Conservation (phyloP, 2,888 invertebrate genomes). For the Troilus luridus region DNA sequence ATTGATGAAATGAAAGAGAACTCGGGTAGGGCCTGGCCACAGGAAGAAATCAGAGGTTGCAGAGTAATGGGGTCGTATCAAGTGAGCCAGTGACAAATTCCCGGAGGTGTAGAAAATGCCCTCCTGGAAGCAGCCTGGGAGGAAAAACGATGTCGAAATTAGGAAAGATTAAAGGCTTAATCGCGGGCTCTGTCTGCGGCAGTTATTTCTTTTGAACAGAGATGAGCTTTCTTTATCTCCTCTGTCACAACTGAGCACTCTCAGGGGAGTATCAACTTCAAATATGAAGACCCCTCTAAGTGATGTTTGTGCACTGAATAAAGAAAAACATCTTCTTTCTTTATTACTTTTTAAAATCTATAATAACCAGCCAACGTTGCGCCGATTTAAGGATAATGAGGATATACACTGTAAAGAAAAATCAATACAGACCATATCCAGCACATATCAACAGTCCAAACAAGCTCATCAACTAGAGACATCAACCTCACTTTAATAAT, state of each 20-base stretch:
- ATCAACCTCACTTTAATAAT: no score
- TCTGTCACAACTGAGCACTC: neutral
- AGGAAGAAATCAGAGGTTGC: slow-evolving; percentile 5
- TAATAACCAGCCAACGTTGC: no score
- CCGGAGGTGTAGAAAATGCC: slow-evolving; percentile 10
- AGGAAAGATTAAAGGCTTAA: slow-evolving; percentile 36
- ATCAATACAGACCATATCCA: no score
- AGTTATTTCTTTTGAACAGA: neutral
- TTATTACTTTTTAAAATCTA: neutral
- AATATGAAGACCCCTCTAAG: neutral
- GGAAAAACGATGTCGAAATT: slow-evolving; percentile 37
- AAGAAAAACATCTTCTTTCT: neutral
- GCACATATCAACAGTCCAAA: no score
- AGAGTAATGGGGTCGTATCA: slow-evolving; percentile 8
- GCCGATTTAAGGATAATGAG: no score
- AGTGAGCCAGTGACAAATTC: slow-evolving; percentile 1
- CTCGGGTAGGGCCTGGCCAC: neutral
- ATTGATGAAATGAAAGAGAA: neutral
- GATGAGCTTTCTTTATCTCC: neutral
- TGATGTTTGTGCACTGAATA: neutral
- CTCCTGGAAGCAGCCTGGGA: neutral
- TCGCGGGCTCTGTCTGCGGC: neutral
- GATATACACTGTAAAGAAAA: no score
- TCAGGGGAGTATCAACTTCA: neutral
- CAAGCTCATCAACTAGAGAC: no score